Conservation (phyloP, 1,140 invertebrate genomes). For the Drosophila paulistorum region DNA sequence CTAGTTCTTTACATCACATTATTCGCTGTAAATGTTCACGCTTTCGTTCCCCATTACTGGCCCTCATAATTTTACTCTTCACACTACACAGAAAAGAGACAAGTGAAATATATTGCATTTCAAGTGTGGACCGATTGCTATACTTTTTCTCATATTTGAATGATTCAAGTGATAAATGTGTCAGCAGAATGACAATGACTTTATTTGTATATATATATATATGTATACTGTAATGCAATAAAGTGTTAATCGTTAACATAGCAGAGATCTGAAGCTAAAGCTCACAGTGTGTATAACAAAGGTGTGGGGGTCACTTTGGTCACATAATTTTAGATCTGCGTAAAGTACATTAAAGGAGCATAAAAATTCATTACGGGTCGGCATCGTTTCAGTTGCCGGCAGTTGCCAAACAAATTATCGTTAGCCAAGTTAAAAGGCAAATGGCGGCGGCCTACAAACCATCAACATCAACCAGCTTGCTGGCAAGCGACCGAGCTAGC, state of each 20-base stretch:
- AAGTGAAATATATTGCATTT: slow-evolving; percentile 39
- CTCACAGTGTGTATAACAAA: slow-evolving; percentile 8
- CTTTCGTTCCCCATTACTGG: slow-evolving; percentile 52
- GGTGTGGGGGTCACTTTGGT: slow-evolving; percentile 35
- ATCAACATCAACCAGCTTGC: slow-evolving; percentile 37
- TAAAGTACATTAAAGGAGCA: slow-evolving; percentile 75
- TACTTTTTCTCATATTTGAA: slow-evolving; percentile 45
- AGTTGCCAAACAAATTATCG: slow-evolving; percentile 79
- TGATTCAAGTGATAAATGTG: slow-evolving; percentile 66
- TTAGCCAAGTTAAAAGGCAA: slow-evolving; percentile 79
- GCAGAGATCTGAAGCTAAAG: slow-evolving; percentile 26
- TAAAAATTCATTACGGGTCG: slow-evolving; percentile 77
- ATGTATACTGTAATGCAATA: slow-evolving; percentile 45
- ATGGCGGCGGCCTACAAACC: slow-evolving; percentile 51
- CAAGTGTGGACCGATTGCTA: slow-evolving; percentile 14
- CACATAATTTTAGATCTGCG: slow-evolving; percentile 71
- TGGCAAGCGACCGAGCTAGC: slow-evolving; percentile 4
- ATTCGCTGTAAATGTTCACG: slow-evolving; percentile 54
- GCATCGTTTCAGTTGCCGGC: slow-evolving; percentile 38
- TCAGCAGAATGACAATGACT: too few relatives aligned
- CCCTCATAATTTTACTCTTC: slow-evolving; percentile 48
- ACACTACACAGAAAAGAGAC: slow-evolving; percentile 19
- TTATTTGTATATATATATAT: too few relatives aligned
- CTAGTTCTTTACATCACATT: slow-evolving; percentile 11
- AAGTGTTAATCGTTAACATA: slow-evolving; percentile 73